Percentiles rank a stretch among this genome's conserved stretches.
phyloP scores from a whole-genome alignment of 2,888 invertebrate genomes.

The Brachylomia viminalis region DNA sequence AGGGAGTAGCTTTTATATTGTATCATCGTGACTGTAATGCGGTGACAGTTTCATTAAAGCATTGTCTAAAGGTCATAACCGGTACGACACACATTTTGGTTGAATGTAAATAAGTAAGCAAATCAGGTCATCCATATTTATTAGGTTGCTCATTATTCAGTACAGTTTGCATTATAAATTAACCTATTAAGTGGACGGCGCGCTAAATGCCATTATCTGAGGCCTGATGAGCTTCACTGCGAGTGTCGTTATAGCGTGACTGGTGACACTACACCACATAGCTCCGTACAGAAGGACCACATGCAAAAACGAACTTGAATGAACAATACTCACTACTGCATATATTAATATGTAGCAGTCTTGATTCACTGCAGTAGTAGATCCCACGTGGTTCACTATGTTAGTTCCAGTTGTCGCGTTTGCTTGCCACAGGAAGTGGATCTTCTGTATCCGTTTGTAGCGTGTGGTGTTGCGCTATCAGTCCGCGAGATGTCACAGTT shows the following conservation, averaged over 20 bases:
- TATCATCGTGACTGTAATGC: constrained; percentile 20
- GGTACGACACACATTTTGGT: constrained; percentile 41
- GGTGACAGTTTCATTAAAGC: constrained; percentile 32
- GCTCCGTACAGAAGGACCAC: constrained; percentile 29
- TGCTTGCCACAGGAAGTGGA: neutral
- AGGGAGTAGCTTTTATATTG: neutral
- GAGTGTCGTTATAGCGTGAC: constrained; percentile 44
- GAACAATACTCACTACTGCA: neutral
- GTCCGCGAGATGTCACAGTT: constrained; percentile 66
- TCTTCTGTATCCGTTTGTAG: constrained; percentile 20
- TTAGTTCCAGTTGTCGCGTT: neutral
- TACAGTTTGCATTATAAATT: constrained; percentile 59
- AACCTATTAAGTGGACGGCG: constrained; percentile 44
- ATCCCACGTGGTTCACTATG: neutral
- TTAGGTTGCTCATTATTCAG: constrained; percentile 56
- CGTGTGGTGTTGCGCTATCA: constrained; percentile 51
- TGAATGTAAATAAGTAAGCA: constrained; percentile 50
- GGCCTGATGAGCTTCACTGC: constrained; percentile 49
- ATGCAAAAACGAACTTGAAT: neutral
- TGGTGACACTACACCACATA: neutral
- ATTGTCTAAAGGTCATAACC: constrained; percentile 51
- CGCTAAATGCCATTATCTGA: constrained; percentile 47
- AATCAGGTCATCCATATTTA: constrained; percentile 61
- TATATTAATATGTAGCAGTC: neutral
- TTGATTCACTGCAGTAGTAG: neutral